phyloP scores from a whole-genome alignment of 2,113 vertebrate species.

The Atrichornis clamosus region DNA sequence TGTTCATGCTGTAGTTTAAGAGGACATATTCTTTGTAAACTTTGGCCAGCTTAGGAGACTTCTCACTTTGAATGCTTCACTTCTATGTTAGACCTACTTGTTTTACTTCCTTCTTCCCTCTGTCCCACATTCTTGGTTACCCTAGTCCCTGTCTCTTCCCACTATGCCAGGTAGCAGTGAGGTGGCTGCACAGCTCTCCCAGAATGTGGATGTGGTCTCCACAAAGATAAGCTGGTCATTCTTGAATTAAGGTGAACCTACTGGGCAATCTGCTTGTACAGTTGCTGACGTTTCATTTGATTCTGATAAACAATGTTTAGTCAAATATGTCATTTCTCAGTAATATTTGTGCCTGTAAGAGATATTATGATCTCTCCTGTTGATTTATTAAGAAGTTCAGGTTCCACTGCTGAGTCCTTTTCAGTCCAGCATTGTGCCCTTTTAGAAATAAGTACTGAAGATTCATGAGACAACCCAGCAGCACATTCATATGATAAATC shows the following conservation, averaged over 20 bases:
- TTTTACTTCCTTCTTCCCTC: background rate
- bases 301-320: background rate
- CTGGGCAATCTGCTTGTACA: background rate
- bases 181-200: background rate
- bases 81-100: background rate
- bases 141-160: background rate
- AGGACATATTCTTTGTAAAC: background rate
- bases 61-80: background rate
- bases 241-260: background rate
- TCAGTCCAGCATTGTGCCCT: background rate
- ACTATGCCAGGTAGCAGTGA: background rate
- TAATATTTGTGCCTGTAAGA: background rate
- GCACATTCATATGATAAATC: background rate
- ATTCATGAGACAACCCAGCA: background rate
- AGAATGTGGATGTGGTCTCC: background rate
- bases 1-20: background rate
- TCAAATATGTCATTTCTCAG: background rate
- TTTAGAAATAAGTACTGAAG: background rate
- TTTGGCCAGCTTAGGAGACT: background rate
- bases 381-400: background rate
- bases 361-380: background rate
- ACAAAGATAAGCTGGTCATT: background rate
- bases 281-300: background rate
- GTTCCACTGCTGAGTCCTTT: background rate
- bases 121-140: background rate